Evolutionary conservation across 2,797 vertebrate genomes (phyloP).

Genomic region (Spinus pinus): DNA sequence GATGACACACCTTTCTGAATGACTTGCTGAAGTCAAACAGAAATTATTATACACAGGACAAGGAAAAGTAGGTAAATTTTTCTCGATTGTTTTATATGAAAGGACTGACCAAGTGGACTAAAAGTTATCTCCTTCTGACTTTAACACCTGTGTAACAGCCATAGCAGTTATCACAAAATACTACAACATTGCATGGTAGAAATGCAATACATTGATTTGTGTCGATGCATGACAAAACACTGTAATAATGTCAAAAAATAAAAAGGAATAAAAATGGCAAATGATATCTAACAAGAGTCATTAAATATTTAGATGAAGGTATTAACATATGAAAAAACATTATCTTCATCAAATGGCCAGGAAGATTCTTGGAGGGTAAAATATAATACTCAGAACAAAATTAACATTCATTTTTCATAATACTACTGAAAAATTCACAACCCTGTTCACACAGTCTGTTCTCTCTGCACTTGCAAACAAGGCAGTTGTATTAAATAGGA

Average conservation of each 20-base stretch:
- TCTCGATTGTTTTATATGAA: neutral
- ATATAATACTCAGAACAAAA: constrained; percentile 50
- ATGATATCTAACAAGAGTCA: neutral
- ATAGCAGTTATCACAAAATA: neutral
- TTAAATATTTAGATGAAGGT: constrained; percentile 44
- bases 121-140: neutral
- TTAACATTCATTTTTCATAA: constrained; percentile 54
- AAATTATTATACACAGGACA: neutral
- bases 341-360: constrained; percentile 41
- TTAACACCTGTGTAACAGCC: neutral
- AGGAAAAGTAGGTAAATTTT: neutral
- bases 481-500: constrained; percentile 38
- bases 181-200: neutral
- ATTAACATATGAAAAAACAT: constrained; percentile 46
- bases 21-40: neutral
- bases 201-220: neutral
- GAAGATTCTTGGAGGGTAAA: neutral
- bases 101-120: neutral
- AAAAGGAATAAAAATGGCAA: neutral
- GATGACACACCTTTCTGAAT: neutral
- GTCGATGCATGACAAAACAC: neutral
- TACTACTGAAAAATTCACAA: constrained; percentile 61
- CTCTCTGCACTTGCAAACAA: constrained; percentile 32
- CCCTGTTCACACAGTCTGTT: constrained; percentile 31
- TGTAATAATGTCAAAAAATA: neutral